Conservation (phyloP, 2,113 vertebrate species). For the Hiodon tergisus region DNA sequence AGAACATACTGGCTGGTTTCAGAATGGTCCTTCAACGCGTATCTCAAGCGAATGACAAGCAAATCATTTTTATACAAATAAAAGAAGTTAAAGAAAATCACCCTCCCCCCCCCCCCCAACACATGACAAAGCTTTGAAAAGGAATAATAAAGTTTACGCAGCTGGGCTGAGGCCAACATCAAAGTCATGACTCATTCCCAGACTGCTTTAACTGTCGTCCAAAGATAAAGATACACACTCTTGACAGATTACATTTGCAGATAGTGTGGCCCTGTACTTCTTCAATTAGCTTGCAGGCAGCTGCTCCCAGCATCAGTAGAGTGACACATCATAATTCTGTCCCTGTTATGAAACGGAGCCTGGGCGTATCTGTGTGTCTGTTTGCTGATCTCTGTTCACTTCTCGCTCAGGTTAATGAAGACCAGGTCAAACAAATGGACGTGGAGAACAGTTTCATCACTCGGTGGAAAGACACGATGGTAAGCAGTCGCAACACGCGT, state of each 20-base stretch:
- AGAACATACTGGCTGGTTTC: conserved; percentile 42
- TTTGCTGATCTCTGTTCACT: conserved; percentile 4
- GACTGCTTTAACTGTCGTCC: conserved; percentile 14
- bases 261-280: not conserved
- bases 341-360: not conserved
- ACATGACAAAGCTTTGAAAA: conserved; percentile 32
- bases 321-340: no score
- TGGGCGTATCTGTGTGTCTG: conserved; percentile 19
- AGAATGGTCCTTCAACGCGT: conserved; percentile 39
- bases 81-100: conserved; percentile 35
- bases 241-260: not conserved
- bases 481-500: conserved; percentile 47
- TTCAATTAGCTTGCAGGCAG: no score
- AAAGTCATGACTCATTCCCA: conserved; percentile 29
- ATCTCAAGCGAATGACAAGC: conserved; percentile 38
- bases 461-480: conserved; percentile 88
- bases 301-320: no score
- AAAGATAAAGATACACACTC: not conserved
- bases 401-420: conserved; percentile 79
- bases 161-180: conserved; percentile 19
- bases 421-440: conserved; percentile 94
- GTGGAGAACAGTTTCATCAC: conserved; percentile 92
- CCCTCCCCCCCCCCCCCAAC: conserved; percentile 18
- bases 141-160: conserved; percentile 23
- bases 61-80: conserved; percentile 48